Conservation (phyloP, 53 echinoderm and acorn worm species). For the Pentamera pediparva region DNA sequence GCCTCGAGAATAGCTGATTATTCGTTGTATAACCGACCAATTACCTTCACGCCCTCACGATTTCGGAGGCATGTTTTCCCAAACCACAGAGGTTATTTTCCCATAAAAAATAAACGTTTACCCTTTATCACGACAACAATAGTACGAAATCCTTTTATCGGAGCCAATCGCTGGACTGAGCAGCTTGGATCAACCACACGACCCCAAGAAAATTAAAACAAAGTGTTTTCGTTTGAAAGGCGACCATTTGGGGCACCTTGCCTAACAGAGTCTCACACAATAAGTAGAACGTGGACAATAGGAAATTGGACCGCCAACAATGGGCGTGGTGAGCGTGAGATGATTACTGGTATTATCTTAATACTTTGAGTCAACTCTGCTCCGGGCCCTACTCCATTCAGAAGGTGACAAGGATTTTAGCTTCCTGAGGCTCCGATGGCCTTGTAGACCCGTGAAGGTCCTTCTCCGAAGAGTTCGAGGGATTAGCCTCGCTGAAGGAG, state of each 20-base stretch:
- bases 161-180: no score
- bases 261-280: not conserved
- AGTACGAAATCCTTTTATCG: not conserved
- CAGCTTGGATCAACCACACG: no score
- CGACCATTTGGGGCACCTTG: not conserved
- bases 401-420: conserved; percentile 26
- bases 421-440: no score
- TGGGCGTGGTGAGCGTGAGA: not conserved
- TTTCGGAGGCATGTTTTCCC: not conserved
- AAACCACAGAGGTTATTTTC: not conserved
- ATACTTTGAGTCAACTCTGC: conserved; percentile 26
- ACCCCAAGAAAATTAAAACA: conserved; percentile 5
- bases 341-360: conserved; percentile 18
- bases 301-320: conserved; percentile 7
- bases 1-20: not conserved
- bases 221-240: not conserved
- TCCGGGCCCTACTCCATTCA: conserved; percentile 6
- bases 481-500: no score
- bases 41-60: conserved; percentile 16
- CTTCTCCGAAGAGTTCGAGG: not conserved
- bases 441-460: no score
- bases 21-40: conserved; percentile 16
- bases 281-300: not conserved
- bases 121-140: not conserved
- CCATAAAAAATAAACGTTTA: not conserved